Conservation (phyloP, 2,888 invertebrate genomes). For the Bibio marci region DNA sequence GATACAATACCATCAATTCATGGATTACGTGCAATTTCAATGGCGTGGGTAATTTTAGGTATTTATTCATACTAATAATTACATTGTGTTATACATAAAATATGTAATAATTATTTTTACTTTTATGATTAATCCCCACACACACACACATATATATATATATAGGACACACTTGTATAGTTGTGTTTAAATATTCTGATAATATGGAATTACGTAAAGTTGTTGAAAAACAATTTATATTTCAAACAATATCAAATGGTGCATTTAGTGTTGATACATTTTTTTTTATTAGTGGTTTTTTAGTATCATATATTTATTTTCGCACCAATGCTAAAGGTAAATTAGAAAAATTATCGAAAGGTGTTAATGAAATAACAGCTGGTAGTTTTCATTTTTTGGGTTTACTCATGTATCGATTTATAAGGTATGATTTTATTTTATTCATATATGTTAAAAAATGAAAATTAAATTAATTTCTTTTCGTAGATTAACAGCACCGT, state of each 20-base stretch:
- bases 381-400: constrained; percentile 57
- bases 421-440: constrained; percentile 35
- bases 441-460: background rate
- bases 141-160: no score
- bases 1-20: constrained; percentile 64
- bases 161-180: constrained; percentile 53
- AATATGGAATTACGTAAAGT: constrained; percentile 56
- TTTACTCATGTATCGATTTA: constrained; percentile 57
- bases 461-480: constrained; percentile 8
- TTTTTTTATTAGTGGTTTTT: constrained; percentile 67
- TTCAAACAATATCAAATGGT: constrained; percentile 63
- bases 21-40: constrained; percentile 45
- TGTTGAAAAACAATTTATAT: constrained; percentile 59
- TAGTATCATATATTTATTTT: constrained; percentile 75
- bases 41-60: constrained; percentile 49
- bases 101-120: no score
- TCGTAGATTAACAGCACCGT: constrained; percentile 58
- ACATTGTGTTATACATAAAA: no score
- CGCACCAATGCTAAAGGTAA: constrained; percentile 58
- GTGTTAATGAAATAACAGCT: constrained; percentile 41
- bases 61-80: no score
- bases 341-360: constrained; percentile 46
- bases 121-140: no score
- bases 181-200: constrained; percentile 70
- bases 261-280: constrained; percentile 70